Evolutionary conservation across 2,888 invertebrate genomes (phyloP).

Genomic region (Agelastica alni): DNA sequence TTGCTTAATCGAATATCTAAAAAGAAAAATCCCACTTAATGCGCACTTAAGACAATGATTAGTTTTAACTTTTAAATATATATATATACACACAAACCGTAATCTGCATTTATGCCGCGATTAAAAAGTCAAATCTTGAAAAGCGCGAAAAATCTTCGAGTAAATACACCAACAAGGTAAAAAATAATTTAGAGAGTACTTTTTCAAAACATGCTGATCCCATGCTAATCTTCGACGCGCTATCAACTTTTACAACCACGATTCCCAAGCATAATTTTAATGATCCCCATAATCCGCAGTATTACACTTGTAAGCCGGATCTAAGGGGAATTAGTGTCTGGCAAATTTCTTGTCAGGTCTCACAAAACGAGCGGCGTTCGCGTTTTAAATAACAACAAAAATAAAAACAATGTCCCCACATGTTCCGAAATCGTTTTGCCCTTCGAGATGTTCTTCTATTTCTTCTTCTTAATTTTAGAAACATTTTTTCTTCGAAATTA

Average conservation of each 20-base stretch:
- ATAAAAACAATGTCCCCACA: neutral
- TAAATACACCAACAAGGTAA: conserved; percentile 31
- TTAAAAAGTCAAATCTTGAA: conserved; percentile 23
- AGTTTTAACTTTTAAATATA: neutral
- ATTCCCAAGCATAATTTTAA: conserved; percentile 59
- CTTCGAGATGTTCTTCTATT: too few relatives aligned
- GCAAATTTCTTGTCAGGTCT: conserved; percentile 53
- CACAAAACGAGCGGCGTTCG: neutral
- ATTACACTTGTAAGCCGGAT: conserved; percentile 57
- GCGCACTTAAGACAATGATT: conserved; percentile 11
- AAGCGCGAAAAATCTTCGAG: conserved; percentile 25
- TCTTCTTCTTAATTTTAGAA: too few relatives aligned
- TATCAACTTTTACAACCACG: conserved; percentile 59
- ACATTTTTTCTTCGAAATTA: too few relatives aligned
- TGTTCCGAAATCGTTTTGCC: too few relatives aligned
- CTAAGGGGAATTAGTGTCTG: conserved; percentile 56
- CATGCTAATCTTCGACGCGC: conserved; percentile 58
- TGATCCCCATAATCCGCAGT: conserved; percentile 57
- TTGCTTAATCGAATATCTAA: conserved; percentile 10
- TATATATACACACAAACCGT: too few relatives aligned
- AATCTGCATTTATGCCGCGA: conserved; percentile 7
- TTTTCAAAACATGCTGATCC: conserved; percentile 55
- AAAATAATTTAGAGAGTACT: conserved; percentile 50
- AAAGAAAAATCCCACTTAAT: conserved; percentile 11
- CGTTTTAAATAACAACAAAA: neutral